Percentiles rank a stretch among this genome's conserved stretches.
Conservation (phyloP, 2,888 invertebrate genomes). For the Trichacis sp. region DNA sequence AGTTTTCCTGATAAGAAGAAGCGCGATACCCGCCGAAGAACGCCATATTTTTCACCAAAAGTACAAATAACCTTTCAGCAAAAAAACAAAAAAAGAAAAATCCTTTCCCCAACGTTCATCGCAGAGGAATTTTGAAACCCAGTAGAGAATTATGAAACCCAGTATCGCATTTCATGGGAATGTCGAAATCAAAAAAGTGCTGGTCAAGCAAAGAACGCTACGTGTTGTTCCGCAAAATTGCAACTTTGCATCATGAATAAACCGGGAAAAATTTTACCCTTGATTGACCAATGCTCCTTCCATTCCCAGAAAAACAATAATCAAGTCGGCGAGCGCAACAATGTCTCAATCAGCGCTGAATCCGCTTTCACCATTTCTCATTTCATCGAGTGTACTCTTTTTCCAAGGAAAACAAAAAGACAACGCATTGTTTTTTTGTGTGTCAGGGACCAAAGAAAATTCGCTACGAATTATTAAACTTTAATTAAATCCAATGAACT, state of each 20-base stretch:
- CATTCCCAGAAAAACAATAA: neutral
- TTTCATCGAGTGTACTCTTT: no score
- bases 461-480: no score
- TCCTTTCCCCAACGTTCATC: neutral
- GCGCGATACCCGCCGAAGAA: slow-evolving; percentile 14
- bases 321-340: neutral
- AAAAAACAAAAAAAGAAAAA: neutral
- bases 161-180: neutral
- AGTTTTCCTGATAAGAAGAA: slow-evolving; percentile 36
- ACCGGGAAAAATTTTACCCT: neutral
- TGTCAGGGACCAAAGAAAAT: no score
- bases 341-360: neutral
- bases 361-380: neutral
- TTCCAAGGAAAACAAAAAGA: no score
- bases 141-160: no score
- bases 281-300: neutral
- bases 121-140: no score
- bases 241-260: neutral
- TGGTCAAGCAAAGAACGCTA: neutral
- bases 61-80: neutral
- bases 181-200: neutral
- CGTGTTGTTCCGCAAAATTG: neutral
- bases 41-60: neutral
- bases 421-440: no score
- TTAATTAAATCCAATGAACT: no score